These are phyloP conservation scores for Macquaria australasica DNA, from an alignment of 2,113 vertebrate genomes.

Conservation along the genomic window DNA sequence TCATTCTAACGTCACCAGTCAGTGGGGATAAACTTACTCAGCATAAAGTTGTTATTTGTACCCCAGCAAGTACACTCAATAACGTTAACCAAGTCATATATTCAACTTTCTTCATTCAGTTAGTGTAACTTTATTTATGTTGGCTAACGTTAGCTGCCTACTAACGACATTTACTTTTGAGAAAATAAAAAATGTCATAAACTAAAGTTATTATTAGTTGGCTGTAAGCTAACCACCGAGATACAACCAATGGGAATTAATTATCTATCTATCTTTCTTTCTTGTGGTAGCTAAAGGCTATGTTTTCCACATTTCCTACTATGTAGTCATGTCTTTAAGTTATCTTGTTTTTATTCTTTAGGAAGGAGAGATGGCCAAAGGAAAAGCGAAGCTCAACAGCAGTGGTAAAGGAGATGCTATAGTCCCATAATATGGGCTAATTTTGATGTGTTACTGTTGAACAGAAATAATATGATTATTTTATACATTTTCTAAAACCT, in stretches of 20 bases:
- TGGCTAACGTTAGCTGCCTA: constrained; percentile 16
- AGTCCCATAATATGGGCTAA: background rate
- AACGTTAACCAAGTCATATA: background rate
- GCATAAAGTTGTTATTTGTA: background rate
- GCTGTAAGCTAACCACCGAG: background rate
- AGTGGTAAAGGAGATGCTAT: constrained; percentile 47
- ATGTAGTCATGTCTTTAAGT: background rate
- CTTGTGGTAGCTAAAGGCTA: accelerated
- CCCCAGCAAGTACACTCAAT: background rate
- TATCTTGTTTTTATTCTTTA: background rate
- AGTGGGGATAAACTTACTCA: background rate
- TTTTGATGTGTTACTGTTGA: background rate
- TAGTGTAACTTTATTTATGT: background rate
- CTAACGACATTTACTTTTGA: background rate
- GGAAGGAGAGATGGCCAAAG: constrained; percentile 61
- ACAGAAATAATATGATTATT: background rate
- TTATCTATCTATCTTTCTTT: no score
- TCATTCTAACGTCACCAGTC: background rate
- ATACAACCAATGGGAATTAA: background rate
- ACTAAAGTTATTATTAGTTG: background rate
- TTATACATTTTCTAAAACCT: background rate
- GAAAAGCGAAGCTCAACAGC: constrained; percentile 35
- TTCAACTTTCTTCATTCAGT: background rate
- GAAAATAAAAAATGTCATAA: background rate
- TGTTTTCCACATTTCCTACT: background rate